Base-by-base conservation (phyloP, 2,888 invertebrate species). In the Chouioia cunea region DNA sequence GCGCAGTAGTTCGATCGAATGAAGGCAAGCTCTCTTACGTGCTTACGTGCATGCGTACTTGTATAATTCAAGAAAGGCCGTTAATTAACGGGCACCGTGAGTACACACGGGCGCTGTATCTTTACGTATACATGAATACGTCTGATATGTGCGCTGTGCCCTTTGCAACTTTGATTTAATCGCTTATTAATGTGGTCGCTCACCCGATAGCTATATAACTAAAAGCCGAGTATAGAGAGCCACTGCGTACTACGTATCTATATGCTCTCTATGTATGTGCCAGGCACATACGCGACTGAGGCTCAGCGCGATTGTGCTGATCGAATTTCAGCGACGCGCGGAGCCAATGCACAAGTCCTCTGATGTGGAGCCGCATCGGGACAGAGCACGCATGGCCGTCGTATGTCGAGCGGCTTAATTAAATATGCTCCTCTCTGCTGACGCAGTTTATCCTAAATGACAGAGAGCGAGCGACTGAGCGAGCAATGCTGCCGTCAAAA, bases 131-230 rank as follows among this genome's bases (percentile, higher is more conserved):
- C 36, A 36, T 6, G 75, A 74, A 74, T 81, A 81, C 78, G 78
- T 79, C 77, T 79, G 81, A 81, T 80, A 79, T 79, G 79, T 77
- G 77, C 78, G 78, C 73, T 76, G 78, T 76, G 76, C 76, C 76
- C 75, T n/a, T n/a, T 79, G 73, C 78, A 77, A 77, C 78, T 80
- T 81, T 81, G 81, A 80, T 81, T 80, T 81, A 81, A 80, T 80
- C 78, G 78, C 80, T 80, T 79, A 81, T 80, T 80, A 80, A 79
- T 78, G 78, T 73, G 79, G 76, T 76, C 76, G 78, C 75, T 77
- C 78, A 75, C 69, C 73, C 76, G 72, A 27, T 27, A 76, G 76
- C 74, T 77, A 36, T n/a, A n/a, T n/a, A n/a, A n/a, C 36, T 36
- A 36, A 36, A 36, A 36, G 36, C 73, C 70, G n/a, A n/a, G n/a